Evolutionary conservation across 1,140 invertebrate genomes (phyloP), one percentile per base, ranked within the genome.

Genomic region (Campoletis sonorensis): DNA sequence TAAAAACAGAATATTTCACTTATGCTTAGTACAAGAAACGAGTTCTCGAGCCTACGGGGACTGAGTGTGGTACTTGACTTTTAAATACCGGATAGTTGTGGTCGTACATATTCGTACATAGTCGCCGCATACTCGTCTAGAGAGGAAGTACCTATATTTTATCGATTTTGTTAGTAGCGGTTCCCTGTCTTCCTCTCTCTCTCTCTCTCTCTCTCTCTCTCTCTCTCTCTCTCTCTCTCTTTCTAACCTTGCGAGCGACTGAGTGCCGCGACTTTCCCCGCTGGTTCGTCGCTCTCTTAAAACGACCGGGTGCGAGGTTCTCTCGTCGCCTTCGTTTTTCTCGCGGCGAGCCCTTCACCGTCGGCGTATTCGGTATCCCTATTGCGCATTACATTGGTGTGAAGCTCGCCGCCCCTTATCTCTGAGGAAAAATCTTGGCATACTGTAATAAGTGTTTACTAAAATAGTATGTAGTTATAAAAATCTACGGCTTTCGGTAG

Each of bases 1-100:
- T 45, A 11, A 45, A 45, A 45, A 45, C 13, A 10, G 11, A 45
- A 45, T 45, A 45, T 45, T 45, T 45, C 40, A 45, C 40, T 58
- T 58, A 23, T 58, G 54, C 21, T 58, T 1, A 21, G 21, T 58
- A 58, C 18, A 58, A 21, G 13, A 58, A 58, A 58, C 5, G 54
- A 58, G 4, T 58, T 10, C 5, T 58, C 54, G 16, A 10, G 1
- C 5, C 54, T 49, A 37, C 58, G 71, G 40, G 79, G 40, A 84
- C 85, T 80, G 78, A 84, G 54, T 58, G 1, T 58, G 21, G 54
- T 58, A n/a, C 54, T 58, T 23, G 54, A 23, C 21, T 58, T 58
- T 82, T 77, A 79, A 84, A 82, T 77, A 67, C 83, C 79, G 81
- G 83, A 82, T 78, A 80, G 73, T 83, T 70, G 80, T 76, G 5